A percentile compares a stretch with the other conserved stretches of the same genome.
These are phyloP conservation scores for Calliphora vomitoria DNA, from an alignment of 2,888 invertebrate genomes.

Conservation along the genomic window DNA sequence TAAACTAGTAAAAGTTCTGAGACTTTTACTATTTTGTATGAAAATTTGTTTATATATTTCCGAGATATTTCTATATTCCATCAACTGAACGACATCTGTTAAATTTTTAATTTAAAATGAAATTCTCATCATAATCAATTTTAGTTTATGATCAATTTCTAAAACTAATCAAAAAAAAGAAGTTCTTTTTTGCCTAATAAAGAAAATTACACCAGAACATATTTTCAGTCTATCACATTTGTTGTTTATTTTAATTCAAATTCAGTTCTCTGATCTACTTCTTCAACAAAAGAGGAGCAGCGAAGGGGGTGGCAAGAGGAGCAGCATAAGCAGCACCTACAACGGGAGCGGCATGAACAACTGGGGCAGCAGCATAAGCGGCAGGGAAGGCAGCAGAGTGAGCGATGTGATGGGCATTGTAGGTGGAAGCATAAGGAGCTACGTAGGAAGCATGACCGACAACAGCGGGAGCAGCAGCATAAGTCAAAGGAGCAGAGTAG, in stretches of 20 bases:
- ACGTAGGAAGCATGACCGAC: slow-evolving; percentile 81
- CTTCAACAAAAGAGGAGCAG: slow-evolving; percentile 62
- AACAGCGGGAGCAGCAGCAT: slow-evolving; percentile 75
- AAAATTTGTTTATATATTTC: no score
- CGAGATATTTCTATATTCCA: no score
- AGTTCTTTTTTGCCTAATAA: no score
- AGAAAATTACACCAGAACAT: no score
- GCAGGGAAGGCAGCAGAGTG: slow-evolving; percentile 82
- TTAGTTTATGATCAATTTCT: no score
- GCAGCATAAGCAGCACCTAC: slow-evolving; percentile 56
- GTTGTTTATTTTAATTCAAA: neutral
- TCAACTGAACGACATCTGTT: no score
- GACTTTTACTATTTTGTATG: no score
- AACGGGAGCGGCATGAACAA: slow-evolving; percentile 59
- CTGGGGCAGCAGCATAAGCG: slow-evolving; percentile 76
- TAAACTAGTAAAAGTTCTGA: no score
- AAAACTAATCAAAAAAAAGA: no score
- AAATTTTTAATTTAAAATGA: no score
- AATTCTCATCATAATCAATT: no score
- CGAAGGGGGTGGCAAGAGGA: slow-evolving; percentile 64
- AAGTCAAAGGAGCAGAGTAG: slow-evolving; percentile 65
- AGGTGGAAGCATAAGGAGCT: slow-evolving; percentile 81
- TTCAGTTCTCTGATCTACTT: slow-evolving; percentile 50
- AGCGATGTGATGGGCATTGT: slow-evolving; percentile 79
- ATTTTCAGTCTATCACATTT: slow-evolving; percentile 31